Conservation (phyloP, 2,113 vertebrate species). For the Galbula dea region DNA sequence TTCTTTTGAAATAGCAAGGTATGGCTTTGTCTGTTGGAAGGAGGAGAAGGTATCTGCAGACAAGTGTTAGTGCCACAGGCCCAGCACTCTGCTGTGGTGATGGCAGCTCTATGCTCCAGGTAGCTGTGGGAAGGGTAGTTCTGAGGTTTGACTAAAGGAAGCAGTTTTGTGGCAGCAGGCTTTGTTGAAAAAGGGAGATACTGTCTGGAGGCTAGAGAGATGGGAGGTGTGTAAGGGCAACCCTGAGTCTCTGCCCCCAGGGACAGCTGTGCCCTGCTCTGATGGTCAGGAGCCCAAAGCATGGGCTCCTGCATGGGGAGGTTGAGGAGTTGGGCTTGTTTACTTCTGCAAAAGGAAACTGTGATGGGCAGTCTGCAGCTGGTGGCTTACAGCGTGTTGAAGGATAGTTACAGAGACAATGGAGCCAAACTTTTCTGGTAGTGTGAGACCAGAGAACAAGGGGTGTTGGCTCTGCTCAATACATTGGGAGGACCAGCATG, state of each 20-base stretch:
- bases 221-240: no score
- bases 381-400: not conserved
- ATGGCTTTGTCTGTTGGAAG: not conserved
- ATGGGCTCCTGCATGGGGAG: fast-evolving
- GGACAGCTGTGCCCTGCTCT: not conserved
- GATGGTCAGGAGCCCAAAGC: not conserved
- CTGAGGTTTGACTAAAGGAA: not conserved
- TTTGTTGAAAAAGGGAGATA: not conserved
- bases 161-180: not conserved
- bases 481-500: not conserved
- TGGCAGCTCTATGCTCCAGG: not conserved
- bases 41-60: not conserved
- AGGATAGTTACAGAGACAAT: not conserved
- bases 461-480: fast-evolving
- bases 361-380: not conserved
- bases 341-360: no score
- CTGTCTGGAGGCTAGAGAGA: not conserved
- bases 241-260: not conserved
- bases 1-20: not conserved
- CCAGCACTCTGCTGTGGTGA: fast-evolving
- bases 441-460: not conserved
- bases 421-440: not conserved
- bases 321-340: not conserved
- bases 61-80: not conserved
- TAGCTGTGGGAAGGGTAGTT: fast-evolving